Base-by-base conservation (phyloP, 2,797 vertebrate genomes). In the Bucorvus abyssinicus region DNA sequence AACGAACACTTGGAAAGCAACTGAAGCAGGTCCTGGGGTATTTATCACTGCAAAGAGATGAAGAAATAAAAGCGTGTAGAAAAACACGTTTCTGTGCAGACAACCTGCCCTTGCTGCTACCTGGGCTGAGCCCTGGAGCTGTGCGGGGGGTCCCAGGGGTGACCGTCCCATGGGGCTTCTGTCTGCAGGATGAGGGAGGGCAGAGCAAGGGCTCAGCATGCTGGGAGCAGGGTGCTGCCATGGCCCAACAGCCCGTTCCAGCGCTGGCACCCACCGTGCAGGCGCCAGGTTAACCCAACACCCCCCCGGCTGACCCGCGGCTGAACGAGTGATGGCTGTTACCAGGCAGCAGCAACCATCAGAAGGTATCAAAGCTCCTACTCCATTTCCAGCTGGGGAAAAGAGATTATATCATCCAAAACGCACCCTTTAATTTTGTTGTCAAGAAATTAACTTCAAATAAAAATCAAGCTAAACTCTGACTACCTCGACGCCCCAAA, bases 391-490 rank as follows among this genome's bases (percentile, higher is more conserved):
- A 93, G 77, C 53, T 2, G 53, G 56, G 77, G 68, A 65, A 71
- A 75, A 53, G 86, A 42, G 80, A 75, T 74, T 10, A 14, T 18
- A 23, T 29, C 55, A 32, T 12, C 40, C 55, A 68, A 92, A 92
- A 81, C 1, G 0, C 10, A 87, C 57, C 89, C 93, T 86, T 40
- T 13, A 80, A 95, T 86, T 95, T 83, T 20, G 12, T 2, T 87
- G 70, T 82, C 92, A 92, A 40, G 50, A 34, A 87, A 78, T 55
- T 61, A 87, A 55, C 23, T 55, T 79, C 44, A 84, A 76, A 64
- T 17, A 27, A 59, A 64, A 90, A 45, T 19, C 86, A 63, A 75
- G 36, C n/a, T 19, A 45, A 88, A 68, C 69, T 74, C 88, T 0
- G 4, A 44, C 57, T 71, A 77, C 12, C 6, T 84, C 14, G 40